Evolutionary conservation across 2,888 invertebrate genomes (phyloP), one percentile per base, ranked within the genome.

Genomic region (Caprella mutica): DNA sequence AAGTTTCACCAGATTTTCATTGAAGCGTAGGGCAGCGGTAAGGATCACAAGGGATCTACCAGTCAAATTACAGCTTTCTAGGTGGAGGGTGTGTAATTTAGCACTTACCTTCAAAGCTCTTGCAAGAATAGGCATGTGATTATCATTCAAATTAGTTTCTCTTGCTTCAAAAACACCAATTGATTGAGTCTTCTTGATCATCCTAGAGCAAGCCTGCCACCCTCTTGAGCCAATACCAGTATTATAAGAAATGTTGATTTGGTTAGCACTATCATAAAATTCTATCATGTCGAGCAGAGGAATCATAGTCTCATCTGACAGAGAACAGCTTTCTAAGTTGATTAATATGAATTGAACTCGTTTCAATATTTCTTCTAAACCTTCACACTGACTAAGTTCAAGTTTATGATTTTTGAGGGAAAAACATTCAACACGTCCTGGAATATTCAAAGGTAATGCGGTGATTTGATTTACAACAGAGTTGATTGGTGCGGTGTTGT

Each of bases 231-330:
- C 84, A 72, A 89, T 85, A 67, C 78, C 78, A 58, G 81, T 76
- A 72, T 88, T 89, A 52, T 81, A 82, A 30, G 84, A 82, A 65
- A 92, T 82, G 71, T 85, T 83, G 61, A 92, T 73, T 66, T 81
- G 78, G 0, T 79, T 77, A 1, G 85, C 80, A 43, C 89, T 86
- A 71, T 91, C 90, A 72, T 92, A 92, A 72, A 86, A 92, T 71
- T 92, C 91, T 64, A 91, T 79, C 86, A 91, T 90, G 72, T 92
- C 90, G 72, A 88, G 90, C 54, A 92, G 72, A 42, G 87, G 84
- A 67, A 85, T 84, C 40, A 83, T 77, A 59, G 79, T 85, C 73
- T 85, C 84, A 69, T 86, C 86, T 66, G 85, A 82, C 29, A 85
- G 73, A 56, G 77, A 77, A 12, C 81, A 79, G 52, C 80, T 78